Conservation (phyloP, 2,888 invertebrate genomes). For the Macaria notata region DNA sequence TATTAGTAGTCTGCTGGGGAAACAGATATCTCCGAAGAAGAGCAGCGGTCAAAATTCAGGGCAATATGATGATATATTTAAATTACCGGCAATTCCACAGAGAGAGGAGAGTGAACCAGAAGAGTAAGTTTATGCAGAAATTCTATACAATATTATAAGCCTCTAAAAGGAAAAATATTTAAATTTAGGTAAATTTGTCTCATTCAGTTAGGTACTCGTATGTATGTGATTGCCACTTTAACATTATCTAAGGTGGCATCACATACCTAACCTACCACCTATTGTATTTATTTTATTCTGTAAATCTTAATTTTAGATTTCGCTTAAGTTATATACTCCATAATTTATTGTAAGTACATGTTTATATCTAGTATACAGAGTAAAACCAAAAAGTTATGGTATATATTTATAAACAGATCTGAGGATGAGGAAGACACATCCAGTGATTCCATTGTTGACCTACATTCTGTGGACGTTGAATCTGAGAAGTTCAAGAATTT, state of each 20-base stretch:
- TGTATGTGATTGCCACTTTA: no score
- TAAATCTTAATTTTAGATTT: no score
- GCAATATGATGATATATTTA: constrained; percentile 83
- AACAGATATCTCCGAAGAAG: constrained; percentile 76
- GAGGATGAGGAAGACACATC: constrained; percentile 64
- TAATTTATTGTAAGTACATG: no score
- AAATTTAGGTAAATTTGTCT: no score
- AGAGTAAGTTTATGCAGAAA: constrained; percentile 61
- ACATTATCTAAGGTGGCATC: no score
- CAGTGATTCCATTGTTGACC: constrained; percentile 77
- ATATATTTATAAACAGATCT: constrained; percentile 46
- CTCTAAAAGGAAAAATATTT: not conserved
- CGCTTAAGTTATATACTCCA: no score
- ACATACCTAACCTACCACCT: no score
- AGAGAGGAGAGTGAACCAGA: constrained; percentile 71
- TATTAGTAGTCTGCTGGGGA: constrained; percentile 85
- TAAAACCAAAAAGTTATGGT: no score
- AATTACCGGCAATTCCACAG: constrained; percentile 80
- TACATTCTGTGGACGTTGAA: constrained; percentile 91
- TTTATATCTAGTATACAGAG: no score
- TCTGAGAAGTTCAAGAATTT: constrained; percentile 90
- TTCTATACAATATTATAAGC: not conserved
- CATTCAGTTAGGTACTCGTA: no score
- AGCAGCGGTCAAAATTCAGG: constrained; percentile 29
- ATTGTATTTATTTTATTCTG: no score